Base-by-base conservation (phyloP, 2,797 vertebrate species). In the Leucoraja ocellata region DNA sequence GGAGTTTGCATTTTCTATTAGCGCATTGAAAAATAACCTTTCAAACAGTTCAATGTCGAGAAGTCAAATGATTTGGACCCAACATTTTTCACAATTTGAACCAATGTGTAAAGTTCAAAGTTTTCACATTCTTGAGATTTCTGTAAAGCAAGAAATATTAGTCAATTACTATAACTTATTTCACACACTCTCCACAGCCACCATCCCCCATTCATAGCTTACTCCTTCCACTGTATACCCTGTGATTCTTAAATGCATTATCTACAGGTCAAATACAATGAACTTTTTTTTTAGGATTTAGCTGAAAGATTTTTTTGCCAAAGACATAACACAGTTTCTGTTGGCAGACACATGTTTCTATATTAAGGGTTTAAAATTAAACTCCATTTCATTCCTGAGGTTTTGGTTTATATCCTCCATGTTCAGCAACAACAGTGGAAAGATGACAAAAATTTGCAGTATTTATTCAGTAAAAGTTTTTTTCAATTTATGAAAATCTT, bases 71-170 rank as follows among this genome's bases (percentile, higher is more conserved):
- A 54, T 74, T 7, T 73, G 71, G 28, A 76, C 2, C 5, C 36
- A 71, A 76, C 23, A 71, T 23, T 68, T 54, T 68, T 92, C 90
- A 10, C 25, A 76, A 76, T 92, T 74, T 92, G 73, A 58, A 92
- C 90, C 14, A 54, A 92, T 74, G 58, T 92, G 39, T 74, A 54
- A 25, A 92, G 88, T 92, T 92, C 90, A 92, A 92, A 92, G 71
- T 39, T 92, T 76, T 92, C 39, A 92, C 90, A 92, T 92, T 92
- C 71, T 92, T 92, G 58, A 65, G 28, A 92, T 92, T 74, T 54
- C 71, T 73, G 90, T 28, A 76, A 46, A 76, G 36, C 28, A 92
- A n/a, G 39, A 71, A 92, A 92, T 92, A 39, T 76, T 76, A 25
- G 90, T 76, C 73, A 76, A 92, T 92, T 92, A 28, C 68, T 36